These are phyloP conservation scores for Sylvicola fuscatus DNA, from an alignment of 2,888 invertebrate species.

Conservation along the genomic window DNA sequence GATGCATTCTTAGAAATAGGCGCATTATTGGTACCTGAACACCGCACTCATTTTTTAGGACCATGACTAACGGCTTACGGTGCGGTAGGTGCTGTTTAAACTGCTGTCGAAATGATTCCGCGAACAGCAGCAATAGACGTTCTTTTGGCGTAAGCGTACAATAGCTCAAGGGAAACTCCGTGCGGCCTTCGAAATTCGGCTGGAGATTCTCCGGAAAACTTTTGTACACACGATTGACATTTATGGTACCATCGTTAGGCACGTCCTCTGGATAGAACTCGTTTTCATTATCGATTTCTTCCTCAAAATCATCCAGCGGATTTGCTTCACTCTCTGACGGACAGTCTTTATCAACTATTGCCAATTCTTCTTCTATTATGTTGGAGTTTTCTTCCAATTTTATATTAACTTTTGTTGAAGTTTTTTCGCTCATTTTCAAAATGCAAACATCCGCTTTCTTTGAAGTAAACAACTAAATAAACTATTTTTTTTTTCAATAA, in stretches of 20 bases:
- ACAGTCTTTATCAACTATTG: no score
- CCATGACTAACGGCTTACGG: slow-evolving; percentile 45
- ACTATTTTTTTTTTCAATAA: no score
- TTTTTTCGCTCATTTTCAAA: no score
- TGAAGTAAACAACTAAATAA: no score
- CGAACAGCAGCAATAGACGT: slow-evolving; percentile 44
- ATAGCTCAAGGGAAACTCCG: slow-evolving; percentile 42
- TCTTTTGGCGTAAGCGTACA: slow-evolving; percentile 46
- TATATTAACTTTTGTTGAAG: no score
- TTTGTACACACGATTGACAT: slow-evolving; percentile 18
- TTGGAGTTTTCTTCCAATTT: no score
- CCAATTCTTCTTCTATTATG: no score
- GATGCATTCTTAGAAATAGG: no score
- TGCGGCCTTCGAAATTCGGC: slow-evolving; percentile 33
- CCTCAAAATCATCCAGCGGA: neutral
- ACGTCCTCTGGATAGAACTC: slow-evolving; percentile 2
- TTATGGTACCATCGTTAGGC: slow-evolving; percentile 1
- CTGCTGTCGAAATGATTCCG: slow-evolving; percentile 60
- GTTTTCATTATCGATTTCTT: slow-evolving; percentile 1
- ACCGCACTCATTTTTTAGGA: slow-evolving; percentile 54
- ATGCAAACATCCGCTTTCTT: no score
- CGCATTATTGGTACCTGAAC: slow-evolving; percentile 37
- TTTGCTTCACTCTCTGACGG: no score
- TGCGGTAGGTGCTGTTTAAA: slow-evolving; percentile 34
- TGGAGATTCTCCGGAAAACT: slow-evolving; percentile 21